Evolutionary conservation across 2,113 vertebrate genomes (phyloP).

Genomic region (Bufo bufo): DNA sequence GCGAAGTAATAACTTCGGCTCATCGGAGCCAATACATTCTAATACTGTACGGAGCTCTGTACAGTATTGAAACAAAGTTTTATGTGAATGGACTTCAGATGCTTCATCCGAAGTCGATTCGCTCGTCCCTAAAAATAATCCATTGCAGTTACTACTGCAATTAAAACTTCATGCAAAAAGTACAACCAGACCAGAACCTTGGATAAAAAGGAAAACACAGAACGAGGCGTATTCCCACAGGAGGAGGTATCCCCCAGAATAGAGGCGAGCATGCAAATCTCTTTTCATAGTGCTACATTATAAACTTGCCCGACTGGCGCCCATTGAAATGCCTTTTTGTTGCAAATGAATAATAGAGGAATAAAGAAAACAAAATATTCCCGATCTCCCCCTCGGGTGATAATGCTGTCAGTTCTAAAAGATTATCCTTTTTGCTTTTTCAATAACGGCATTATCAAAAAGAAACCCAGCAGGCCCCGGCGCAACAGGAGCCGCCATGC

Average conservation of each 20-base stretch:
- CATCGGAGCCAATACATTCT: too few relatives aligned
- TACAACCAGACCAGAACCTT: not conserved
- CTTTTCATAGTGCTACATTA: constrained; percentile 4
- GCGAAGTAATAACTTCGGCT: too few relatives aligned
- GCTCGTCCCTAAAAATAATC: too few relatives aligned
- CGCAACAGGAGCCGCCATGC: constrained; percentile 12
- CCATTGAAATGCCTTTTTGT: constrained; percentile 39
- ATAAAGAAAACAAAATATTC: constrained; percentile 43
- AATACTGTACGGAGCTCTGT: too few relatives aligned
- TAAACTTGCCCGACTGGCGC: not conserved
- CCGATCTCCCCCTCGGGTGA: constrained; percentile 33
- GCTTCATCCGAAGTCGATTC: too few relatives aligned
- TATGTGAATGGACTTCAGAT: too few relatives aligned
- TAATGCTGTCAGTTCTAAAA: constrained; percentile 38
- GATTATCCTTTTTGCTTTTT: constrained; percentile 39
- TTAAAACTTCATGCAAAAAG: not conserved
- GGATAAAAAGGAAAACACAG: not conserved
- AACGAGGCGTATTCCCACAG: not conserved
- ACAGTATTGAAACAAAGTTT: too few relatives aligned
- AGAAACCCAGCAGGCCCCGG: constrained; percentile 21
- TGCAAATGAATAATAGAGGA: constrained; percentile 19
- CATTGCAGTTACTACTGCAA: too few relatives aligned
- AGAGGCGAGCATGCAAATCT: not conserved
- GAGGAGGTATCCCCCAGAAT: not conserved
- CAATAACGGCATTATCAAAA: constrained; percentile 54